phyloP scores from a whole-genome alignment of 2,113 vertebrate species.

The Macrotis lagotis region DNA sequence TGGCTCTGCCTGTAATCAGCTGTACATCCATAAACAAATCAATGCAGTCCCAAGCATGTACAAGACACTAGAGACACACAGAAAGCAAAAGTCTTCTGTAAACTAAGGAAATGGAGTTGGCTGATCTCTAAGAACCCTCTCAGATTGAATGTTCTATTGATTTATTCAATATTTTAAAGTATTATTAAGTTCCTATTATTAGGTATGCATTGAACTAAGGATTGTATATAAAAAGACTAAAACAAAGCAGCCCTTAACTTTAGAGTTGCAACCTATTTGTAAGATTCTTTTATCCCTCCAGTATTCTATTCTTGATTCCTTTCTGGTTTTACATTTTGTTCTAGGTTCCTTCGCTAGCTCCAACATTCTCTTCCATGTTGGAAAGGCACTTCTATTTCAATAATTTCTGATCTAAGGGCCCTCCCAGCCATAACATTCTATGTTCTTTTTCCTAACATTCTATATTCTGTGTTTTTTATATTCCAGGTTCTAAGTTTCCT shows the following conservation, averaged over 20 bases:
- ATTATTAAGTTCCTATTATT: background rate
- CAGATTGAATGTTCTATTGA: background rate
- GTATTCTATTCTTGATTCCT: background rate
- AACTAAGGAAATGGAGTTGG: background rate
- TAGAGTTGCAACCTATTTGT: background rate
- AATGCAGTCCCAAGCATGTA: background rate
- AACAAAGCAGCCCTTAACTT: background rate
- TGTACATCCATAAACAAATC: background rate
- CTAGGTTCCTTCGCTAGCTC: background rate
- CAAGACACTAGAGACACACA: background rate
- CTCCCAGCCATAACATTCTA: background rate
- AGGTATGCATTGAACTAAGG: background rate
- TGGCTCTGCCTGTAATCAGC: background rate
- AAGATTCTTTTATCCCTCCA: background rate
- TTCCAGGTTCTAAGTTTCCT: background rate
- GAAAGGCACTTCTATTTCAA: background rate
- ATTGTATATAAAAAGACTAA: background rate
- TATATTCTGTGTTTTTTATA: background rate
- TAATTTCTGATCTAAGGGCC: background rate
- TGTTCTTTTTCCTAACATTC: background rate
- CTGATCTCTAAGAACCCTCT: background rate
- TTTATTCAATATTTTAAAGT: background rate
- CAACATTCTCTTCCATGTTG: background rate
- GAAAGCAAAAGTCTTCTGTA: background rate
- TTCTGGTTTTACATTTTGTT: background rate